These are phyloP conservation scores for Atherinomorus stipes DNA, from an alignment of 2,113 vertebrate genomes.

Conservation along the genomic window DNA sequence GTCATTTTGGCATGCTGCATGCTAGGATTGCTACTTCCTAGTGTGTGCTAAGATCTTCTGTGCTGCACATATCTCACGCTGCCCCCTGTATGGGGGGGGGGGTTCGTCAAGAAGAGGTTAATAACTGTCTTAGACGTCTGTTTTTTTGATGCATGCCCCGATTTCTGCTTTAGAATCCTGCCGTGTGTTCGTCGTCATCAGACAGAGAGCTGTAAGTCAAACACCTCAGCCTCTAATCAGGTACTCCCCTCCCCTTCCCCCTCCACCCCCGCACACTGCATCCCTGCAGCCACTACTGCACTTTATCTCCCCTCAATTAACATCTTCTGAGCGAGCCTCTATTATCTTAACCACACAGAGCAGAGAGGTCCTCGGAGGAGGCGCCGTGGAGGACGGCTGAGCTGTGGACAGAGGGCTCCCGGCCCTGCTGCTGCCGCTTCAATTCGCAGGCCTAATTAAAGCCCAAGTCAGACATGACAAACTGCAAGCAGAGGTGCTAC, in stretches of 20 bases:
- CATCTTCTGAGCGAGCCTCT: constrained; percentile 70
- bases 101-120: background rate
- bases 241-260: constrained; percentile 50
- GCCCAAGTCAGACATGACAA: constrained; percentile 72
- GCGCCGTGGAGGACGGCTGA: constrained; percentile 59
- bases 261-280: constrained; percentile 57
- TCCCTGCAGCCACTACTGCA: constrained; percentile 70
- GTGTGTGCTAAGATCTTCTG: no score
- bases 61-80: no score
- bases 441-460: constrained; percentile 73
- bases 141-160: constrained; percentile 3
- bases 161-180: constrained; percentile 27
- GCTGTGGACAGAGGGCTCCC: constrained; percentile 65
- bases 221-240: constrained; percentile 74
- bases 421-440: constrained; percentile 50
- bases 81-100: no score
- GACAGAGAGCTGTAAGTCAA: constrained; percentile 63
- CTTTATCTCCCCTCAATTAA: constrained; percentile 82
- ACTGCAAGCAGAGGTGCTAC: constrained; percentile 62
- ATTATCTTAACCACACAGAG: constrained; percentile 78
- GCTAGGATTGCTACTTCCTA: no score
- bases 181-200: constrained; percentile 48
- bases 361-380: constrained; percentile 70
- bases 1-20: no score
- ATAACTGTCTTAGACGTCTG: constrained; percentile 23